Evolutionary conservation across 2,888 invertebrate genomes (phyloP), one percentile per base, ranked within the genome.

Genomic region (Cosmopolites sordidus): DNA sequence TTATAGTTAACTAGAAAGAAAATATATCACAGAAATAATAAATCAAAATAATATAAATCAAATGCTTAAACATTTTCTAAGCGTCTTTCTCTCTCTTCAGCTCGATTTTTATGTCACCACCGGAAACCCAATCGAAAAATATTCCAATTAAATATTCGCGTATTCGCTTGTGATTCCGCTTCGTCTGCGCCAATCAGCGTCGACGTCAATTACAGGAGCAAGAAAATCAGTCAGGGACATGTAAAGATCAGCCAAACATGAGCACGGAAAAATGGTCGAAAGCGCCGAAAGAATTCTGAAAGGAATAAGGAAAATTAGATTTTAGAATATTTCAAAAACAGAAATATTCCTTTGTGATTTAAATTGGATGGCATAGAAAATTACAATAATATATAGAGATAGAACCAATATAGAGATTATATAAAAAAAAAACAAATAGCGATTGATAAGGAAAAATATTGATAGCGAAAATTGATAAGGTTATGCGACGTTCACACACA

Each of bases 121-220:
- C 38, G 45, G 17, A 37, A 45, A 17, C 33, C 38, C 45, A 33
- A 38, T 45, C 38, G 14, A 18, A 33, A 45, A 45, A 45, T 45
- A 45, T 45, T 45, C 45, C 38, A 45, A 45, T 45, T 45, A 45
- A 45, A 45, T 45, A 45, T 45, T 45, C 45, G 37, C 38, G 33
- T 45, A 45, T 38, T 45, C 45, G 45, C 38, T 45, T 45, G 45
- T 45, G 45, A 33, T 45, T 45, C 33, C 45, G 45, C 37, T 12
- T 45, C 45, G 45, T 45, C 45, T 45, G 18, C 45, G 45, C 45
- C 45, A 45, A 45, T 45, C 45, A 45, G 45, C 45, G 18, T 45
- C 33, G 30, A 45, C 33, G 45, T 45, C 45, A 45, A 45, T 45
- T 45, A 45, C 45, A 45, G 45, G 22, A 33, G 33, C 33, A 12